Conservation (phyloP, 2,797 vertebrate species). For the Monodelphis domestica region DNA sequence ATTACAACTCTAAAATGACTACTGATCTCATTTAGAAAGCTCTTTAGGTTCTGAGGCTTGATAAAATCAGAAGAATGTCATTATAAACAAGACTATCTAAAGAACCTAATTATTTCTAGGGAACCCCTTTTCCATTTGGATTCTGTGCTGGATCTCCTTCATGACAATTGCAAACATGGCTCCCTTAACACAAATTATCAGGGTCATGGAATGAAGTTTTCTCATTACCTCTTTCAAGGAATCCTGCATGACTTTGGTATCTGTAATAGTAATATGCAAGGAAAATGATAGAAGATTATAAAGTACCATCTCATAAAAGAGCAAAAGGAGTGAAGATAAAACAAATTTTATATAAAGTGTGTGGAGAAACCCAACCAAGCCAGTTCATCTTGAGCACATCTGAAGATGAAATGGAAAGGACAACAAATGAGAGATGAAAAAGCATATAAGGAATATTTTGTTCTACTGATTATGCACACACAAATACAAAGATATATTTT, state of each 20-base stretch:
- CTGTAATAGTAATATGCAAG: not conserved
- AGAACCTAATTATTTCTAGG: not conserved
- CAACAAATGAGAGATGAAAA: not conserved
- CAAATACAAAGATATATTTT: not conserved
- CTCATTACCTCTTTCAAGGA: not conserved
- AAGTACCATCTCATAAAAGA: not conserved
- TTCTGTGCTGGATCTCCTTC: not conserved
- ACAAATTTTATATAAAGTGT: not conserved
- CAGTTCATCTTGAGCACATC: not conserved
- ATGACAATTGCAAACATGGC: not conserved
- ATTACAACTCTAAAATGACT: not conserved
- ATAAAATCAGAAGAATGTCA: not conserved
- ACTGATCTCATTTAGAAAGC: not conserved
- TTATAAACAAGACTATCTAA: not conserved
- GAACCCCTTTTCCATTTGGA: not conserved
- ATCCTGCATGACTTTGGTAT: not conserved
- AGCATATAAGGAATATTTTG: not conserved
- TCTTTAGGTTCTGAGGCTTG: not conserved
- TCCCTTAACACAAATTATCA: not conserved
- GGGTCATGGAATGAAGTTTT: not conserved
- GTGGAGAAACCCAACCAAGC: not conserved
- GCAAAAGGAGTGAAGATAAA: not conserved
- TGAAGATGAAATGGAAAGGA: not conserved
- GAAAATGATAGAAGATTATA: not conserved
- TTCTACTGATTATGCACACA: not conserved